Evolutionary conservation across 2,113 vertebrate genomes (phyloP), one percentile per base, ranked within the genome.

Genomic region (Ranitomeya imitator): DNA sequence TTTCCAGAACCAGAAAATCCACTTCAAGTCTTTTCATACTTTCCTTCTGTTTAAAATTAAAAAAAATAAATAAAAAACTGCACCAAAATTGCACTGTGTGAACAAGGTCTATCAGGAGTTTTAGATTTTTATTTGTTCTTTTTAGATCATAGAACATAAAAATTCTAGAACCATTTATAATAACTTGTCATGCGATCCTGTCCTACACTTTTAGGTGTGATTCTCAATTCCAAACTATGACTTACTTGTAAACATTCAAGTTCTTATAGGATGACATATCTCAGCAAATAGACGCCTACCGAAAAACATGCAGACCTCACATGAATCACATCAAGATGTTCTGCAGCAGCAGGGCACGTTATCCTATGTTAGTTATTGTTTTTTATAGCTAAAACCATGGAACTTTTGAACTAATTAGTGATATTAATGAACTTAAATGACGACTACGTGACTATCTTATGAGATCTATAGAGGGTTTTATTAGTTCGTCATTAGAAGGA

Each of bases 201-300:
- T 71, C 0, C 11, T 26, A n/a, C 52, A 65, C 7, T n/a, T 65
- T n/a, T 65, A 65, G 63, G 31, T 16, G 37, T 15, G 13, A 73
- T 74, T 51, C 71, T 51, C 16, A 74, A 18, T 74, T 37, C 16
- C 37, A 45, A 74, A 18, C 11, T 26, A 69, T 69, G 3, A 3
- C 65, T 69, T 69, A 26, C 21, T 4, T 69, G 15, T 74, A 8
- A 45, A 19, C 15, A 45, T 45, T 45, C 37, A 18, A 4, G 16
- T 74, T 74, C 1, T 52, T 4, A 61, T 11, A 31, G 9, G 51
- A 69, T 84, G 16, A 52, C 51, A 71, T 45, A 69, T 84, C 63
- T 84, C 67, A 69, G 82, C 82, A 84, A 84, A 71, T 84, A 71
- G 63, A 84, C 82, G 6, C 82, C 82, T 71, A 69, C 63, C 26